Percentiles rank a stretch among this genome's conserved stretches.
Evolutionary conservation across 1,140 invertebrate genomes (phyloP).

Genomic region (Polyergus mexicanus): DNA sequence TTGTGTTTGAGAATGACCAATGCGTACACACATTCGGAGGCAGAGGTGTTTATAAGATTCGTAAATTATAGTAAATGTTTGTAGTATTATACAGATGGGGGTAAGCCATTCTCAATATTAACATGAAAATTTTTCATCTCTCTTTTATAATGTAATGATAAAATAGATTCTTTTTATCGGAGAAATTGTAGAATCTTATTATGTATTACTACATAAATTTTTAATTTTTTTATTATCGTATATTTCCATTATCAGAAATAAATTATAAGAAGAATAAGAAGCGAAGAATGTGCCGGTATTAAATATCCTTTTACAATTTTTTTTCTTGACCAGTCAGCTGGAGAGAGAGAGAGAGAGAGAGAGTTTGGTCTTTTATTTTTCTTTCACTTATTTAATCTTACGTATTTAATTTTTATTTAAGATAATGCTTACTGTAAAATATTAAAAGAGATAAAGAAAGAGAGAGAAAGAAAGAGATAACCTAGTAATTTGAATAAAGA

Average conservation of each 20-base stretch:
- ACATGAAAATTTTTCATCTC: neutral
- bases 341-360: neutral
- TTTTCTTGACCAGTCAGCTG: neutral
- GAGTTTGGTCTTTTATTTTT: neutral
- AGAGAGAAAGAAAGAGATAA: too few species aligned
- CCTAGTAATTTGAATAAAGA: constrained; percentile 7
- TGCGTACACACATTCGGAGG: neutral
- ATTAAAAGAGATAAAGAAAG: neutral
- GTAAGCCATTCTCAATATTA: neutral
- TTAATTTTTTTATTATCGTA: neutral
- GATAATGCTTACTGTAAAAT: neutral
- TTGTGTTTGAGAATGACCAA: neutral
- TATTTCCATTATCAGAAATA: neutral
- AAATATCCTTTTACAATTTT: neutral
- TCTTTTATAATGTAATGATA: neutral
- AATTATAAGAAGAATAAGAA: neutral
- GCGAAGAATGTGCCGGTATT: neutral
- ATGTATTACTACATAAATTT: neutral
- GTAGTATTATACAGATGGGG: neutral
- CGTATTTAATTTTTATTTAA: neutral
- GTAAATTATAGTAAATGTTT: constrained; percentile 30
- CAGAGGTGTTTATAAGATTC: neutral
- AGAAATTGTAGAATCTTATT: neutral
- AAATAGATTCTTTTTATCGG: neutral
- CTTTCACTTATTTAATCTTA: neutral